Evolutionary conservation across 1,140 invertebrate species (phyloP).

Genomic region (Ostrea edulis): DNA sequence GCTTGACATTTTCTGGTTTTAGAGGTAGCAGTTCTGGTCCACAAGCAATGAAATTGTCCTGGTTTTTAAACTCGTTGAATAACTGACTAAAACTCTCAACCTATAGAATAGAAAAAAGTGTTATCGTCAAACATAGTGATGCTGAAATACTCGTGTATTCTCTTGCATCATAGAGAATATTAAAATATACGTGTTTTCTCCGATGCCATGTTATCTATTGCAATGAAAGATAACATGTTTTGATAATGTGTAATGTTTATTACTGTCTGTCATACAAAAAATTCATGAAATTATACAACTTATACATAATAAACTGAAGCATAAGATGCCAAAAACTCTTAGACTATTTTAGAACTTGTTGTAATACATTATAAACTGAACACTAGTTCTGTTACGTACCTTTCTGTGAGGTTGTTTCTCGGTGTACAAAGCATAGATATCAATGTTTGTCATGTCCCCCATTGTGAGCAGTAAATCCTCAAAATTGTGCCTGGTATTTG

Average conservation of each 20-base stretch:
- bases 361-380: no score
- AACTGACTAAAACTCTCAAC: slow-evolving; percentile 94
- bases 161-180: no score
- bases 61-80: slow-evolving; percentile 93
- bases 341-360: no score
- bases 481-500: slow-evolving; percentile 94
- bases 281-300: no score
- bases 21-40: slow-evolving; percentile 69
- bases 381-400: slow-evolving; percentile 58
- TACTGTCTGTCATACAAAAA: no score
- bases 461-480: slow-evolving; percentile 94
- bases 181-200: no score
- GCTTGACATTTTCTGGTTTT: slow-evolving; percentile 58
- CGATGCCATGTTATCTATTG: no score
- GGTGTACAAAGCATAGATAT: slow-evolving; percentile 69
- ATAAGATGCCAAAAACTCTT: no score
- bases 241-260: no score
- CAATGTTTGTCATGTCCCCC: slow-evolving; percentile 67
- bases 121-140: not conserved
- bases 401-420: slow-evolving; percentile 67
- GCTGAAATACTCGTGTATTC: no score
- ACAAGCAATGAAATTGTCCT: slow-evolving; percentile 87
- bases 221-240: no score
- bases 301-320: no score
- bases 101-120: slow-evolving; percentile 78